Base-by-base conservation (phyloP, 2,113 vertebrate genomes). In the Castor canadensis region DNA sequence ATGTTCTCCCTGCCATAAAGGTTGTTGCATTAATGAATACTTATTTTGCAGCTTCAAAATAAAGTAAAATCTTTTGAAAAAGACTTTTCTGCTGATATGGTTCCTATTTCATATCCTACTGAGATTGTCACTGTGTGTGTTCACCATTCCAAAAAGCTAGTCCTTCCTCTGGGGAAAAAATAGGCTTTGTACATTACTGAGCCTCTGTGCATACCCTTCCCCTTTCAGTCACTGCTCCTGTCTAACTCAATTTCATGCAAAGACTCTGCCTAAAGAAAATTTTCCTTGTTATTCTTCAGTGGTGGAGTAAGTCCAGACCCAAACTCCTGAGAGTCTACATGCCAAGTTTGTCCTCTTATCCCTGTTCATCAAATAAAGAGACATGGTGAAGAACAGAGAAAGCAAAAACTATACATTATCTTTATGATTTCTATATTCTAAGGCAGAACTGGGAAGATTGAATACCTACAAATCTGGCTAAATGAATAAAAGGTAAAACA, bases 111-210 rank as follows among this genome's bases (percentile, higher is more conserved):
- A 93, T 54, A 35, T 62, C 16, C 12, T 80, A 22, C 5, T 89
- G 94, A 95, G 73, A 66, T 89, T 92, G 83, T 97, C 15, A 38
- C 7, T 17, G 0, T 22, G 4, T 58, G 12, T 67, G 90, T 77
- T 45, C 43, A 67, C 20, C 87, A 85, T 89, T 96, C 93, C 92
- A 98, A 96, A 88, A 80, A 97, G 91, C 95, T 54, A 96, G 84
- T 58, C 56, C 91, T 95, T 28, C 85, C 69, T 94, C 82, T 95
- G 96, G 93, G 76, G 92, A 96, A 94, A 38, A 3, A 49, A 38
- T 9, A 77, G 16, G 6, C 22, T 38, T 16, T 19, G 8, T 28
- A 38, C 1, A 47, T 2, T 30, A 10, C 13, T 17, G 30, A 83
- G 11, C 5, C 19, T 52, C n/a, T 60, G 1, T 28, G 43, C 10